Evolutionary conservation across 2,888 invertebrate genomes (phyloP), one percentile per base, ranked within the genome.

Genomic region (Luperina testacea): DNA sequence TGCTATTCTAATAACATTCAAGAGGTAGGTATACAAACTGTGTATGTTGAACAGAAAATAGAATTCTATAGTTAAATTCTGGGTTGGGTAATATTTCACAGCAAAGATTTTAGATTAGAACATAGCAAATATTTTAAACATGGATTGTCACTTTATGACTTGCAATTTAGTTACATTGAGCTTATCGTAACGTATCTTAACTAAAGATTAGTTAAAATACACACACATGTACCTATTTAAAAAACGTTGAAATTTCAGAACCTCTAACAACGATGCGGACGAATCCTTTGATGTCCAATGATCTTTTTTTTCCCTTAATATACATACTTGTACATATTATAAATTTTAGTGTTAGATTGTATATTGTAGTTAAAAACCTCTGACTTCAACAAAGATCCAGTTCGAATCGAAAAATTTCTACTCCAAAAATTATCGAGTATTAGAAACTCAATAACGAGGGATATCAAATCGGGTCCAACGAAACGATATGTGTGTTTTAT

Each of bases 401-500:
- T 11, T 48, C 57, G n/a, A n/a, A 15, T 57, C 38, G 17, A 38
- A 48, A 6, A 9, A 11, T 42, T 42, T 15, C 2, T 15, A 20
- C 9, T 24, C 2, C 20, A 5, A 1, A 72, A 61, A 71, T 64
- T 87, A 77, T 78, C 82, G 75, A 83, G 76, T 65, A 82, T 79
- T 85, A 87, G 86, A 85, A 86, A 88, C 82, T 68, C 71, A 48
- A 72, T 86, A 87, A 78, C 88, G 89, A 89, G 81, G 79, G 88
- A 89, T 81, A 86, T 88, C 73, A 86, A 90, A 90, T 91, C 84
- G 87, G 82, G 84, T 87, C 91, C 91, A 85, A 88, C 91, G 89
- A 89, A 92, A 89, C 92, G 92, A 93, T 94, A 92, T 93, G 93
- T 95, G 94, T 95, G 95, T 96, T 96, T 96, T 96, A 95, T 96